Evolutionary conservation across 2,113 vertebrate species (phyloP).

Genomic region (Otocyon megalotis): DNA sequence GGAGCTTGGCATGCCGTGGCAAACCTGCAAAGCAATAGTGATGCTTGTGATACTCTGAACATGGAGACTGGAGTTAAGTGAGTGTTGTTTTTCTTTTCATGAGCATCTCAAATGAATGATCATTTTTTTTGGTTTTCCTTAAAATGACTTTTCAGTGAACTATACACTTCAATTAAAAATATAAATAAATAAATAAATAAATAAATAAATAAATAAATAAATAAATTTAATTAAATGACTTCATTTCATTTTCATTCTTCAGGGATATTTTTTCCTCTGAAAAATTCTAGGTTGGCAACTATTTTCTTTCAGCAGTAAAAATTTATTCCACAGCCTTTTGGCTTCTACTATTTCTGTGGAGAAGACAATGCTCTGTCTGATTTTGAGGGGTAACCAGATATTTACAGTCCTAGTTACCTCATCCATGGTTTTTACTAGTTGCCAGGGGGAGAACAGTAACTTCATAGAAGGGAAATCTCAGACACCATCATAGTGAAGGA

Average conservation of each 20-base stretch:
- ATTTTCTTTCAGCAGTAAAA: not conserved
- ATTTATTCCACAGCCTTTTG: not conserved
- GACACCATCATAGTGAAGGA: not conserved
- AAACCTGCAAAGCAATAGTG: accelerated
- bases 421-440: not conserved
- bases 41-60: accelerated
- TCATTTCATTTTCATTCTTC: not conserved
- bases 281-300: not conserved
- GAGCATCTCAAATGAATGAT: not conserved
- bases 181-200: not conserved
- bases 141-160: not conserved
- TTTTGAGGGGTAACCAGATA: not conserved
- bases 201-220: not conserved
- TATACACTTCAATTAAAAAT: not conserved
- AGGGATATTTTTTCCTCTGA: not conserved
- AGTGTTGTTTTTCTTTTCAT: not conserved
- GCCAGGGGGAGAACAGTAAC: not conserved
- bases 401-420: not conserved
- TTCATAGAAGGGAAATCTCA: not conserved
- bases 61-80: too few species aligned
- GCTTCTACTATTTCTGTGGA: not conserved
- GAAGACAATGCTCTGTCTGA: not conserved
- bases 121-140: not conserved
- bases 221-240: not conserved
- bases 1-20: not conserved